These are phyloP conservation scores for Mustela nigripes DNA, from an alignment of 2,113 vertebrate species.

Conservation along the genomic window DNA sequence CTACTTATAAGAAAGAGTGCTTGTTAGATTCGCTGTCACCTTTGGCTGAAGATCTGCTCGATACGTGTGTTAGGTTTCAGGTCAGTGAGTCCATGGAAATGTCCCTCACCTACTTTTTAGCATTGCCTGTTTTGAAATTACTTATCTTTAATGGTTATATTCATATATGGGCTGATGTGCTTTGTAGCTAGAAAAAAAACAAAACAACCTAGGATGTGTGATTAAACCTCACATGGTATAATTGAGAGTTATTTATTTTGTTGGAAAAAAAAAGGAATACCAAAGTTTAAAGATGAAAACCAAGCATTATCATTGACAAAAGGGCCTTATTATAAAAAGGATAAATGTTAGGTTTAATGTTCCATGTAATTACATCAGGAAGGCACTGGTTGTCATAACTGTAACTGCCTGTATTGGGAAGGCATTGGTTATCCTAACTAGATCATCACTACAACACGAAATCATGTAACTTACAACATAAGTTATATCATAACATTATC, in stretches of 20 bases:
- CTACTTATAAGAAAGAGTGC: slow-evolving; percentile 21
- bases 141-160: slow-evolving; percentile 6
- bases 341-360: slow-evolving; percentile 66
- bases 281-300: slow-evolving; percentile 63
- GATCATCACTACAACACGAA: neutral
- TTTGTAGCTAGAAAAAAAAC: neutral
- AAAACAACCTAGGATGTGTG: neutral
- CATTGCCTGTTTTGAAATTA: slow-evolving; percentile 63
- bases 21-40: neutral
- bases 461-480: neutral
- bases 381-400: slow-evolving; percentile 31
- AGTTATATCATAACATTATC: neutral
- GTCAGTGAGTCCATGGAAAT: slow-evolving; percentile 52
- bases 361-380: slow-evolving; percentile 60
- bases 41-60: slow-evolving; percentile 26
- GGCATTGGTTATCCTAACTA: neutral
- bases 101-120: slow-evolving; percentile 37
- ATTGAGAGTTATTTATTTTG: slow-evolving; percentile 23
- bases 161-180: slow-evolving; percentile 1
- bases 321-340: slow-evolving; percentile 53
- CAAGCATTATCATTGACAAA: slow-evolving; percentile 48
- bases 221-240: slow-evolving; percentile 21
- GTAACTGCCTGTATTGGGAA: slow-evolving; percentile 55
- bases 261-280: neutral
- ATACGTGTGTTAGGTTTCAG: slow-evolving; percentile 56